Percentiles rank a stretch among this genome's conserved stretches.
phyloP scores from a whole-genome alignment of 1,140 invertebrate genomes.

The Orchesella cincta region DNA sequence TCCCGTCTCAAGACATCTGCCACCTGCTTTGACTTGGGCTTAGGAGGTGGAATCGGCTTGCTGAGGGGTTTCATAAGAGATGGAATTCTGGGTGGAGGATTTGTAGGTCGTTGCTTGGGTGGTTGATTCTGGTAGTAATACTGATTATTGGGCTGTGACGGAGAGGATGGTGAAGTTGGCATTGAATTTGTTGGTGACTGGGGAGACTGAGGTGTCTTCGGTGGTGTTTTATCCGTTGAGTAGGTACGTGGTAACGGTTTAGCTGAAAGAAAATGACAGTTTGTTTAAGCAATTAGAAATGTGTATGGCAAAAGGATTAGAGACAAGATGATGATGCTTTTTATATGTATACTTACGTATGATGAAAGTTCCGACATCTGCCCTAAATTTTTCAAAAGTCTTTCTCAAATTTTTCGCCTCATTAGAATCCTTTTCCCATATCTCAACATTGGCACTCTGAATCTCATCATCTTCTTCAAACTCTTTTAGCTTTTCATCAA shows the following conservation, averaged over 20 bases:
- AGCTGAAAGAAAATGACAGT: neutral
- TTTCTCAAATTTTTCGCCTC: neutral
- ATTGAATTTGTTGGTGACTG: neutral
- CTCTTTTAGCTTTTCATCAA: slow-evolving; percentile 62
- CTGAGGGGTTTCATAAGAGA: neutral
- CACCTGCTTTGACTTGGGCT: neutral
- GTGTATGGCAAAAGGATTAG: too few species aligned
- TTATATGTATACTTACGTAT: neutral
- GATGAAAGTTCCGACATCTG: neutral
- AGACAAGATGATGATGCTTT: too few species aligned
- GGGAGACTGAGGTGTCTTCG: neutral
- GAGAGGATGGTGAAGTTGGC: neutral
- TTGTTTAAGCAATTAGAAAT: too few species aligned
- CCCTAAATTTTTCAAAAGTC: neutral
- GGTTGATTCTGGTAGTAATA: neutral
- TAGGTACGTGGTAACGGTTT: slow-evolving; percentile 9
- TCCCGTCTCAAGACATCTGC: slow-evolving; percentile 12
- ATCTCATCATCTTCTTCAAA: slow-evolving; percentile 47
- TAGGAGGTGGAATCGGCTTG: neutral
- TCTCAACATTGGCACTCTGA: slow-evolving; percentile 38
- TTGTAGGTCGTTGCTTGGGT: neutral
- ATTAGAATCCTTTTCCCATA: slow-evolving; percentile 41
- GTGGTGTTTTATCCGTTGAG: neutral
- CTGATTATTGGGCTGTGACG: neutral
- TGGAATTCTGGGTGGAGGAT: slow-evolving; percentile 18